Evolutionary conservation across 2,113 vertebrate genomes (phyloP), one percentile per base, ranked within the genome.

Genomic region (Nyctibius bracteatus): DNA sequence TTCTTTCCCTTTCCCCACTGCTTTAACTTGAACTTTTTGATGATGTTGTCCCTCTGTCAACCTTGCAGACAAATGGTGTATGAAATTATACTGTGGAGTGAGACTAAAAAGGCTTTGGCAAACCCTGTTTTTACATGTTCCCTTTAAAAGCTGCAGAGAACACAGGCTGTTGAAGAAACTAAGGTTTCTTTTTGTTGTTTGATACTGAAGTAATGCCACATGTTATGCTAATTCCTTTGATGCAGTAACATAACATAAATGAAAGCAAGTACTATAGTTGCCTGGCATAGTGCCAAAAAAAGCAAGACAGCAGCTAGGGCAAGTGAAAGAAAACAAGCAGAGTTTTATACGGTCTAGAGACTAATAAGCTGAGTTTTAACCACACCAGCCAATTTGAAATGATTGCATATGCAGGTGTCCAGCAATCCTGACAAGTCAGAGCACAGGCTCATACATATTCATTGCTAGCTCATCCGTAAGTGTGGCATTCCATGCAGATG

Each of bases 391-490:
- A 28, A 5, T 49, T 79, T 41, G 73, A 88, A 90, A 44, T 57
- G 37, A 37, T 25, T 73, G 47, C 25, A 10, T 35, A 12, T 16
- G 12, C 18, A 23, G 33, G 17, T 13, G 41, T 55, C 54, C 80
- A 54, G 31, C 22, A 31, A 44, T 57, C 51, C 27, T 80, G 49
- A 51, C 51, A 88, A 83, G 37, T 52, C 44, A 41, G 49, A 68
- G 54, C 0, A 0, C 9, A 30, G 33, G 22, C 62, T 58, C 0
- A 0, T 65, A 8, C 12, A 24, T 27, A 59, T 21, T 55, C 39
- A 10, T 12, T 77, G 37, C 21, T 13, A 44, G 18, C 54, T 86
- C 46, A 43, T 35, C 47, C 3, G 0, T 31, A 68, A 72, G 28
- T 3, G 9, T 35, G 25, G 21, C 33, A 18, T 30, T 61, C 33